These are phyloP conservation scores for Phoenicopterus ruber DNA, from an alignment of 2,113 vertebrate species.

Conservation along the genomic window DNA sequence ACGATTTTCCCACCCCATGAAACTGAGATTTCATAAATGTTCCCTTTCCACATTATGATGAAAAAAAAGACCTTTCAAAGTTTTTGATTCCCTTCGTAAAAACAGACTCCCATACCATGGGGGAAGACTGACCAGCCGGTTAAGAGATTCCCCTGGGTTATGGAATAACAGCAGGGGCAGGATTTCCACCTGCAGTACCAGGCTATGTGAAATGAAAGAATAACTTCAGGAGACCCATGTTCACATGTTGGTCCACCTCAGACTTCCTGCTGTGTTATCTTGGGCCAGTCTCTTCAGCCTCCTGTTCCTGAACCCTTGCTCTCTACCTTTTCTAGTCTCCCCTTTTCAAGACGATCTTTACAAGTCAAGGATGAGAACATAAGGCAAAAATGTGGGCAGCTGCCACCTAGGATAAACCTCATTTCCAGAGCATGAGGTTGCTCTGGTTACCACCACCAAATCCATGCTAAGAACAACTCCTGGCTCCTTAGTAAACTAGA, in stretches of 20 bases:
- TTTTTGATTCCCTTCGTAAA: not conserved
- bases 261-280: not conserved
- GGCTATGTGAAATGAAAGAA: not conserved
- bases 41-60: not conserved
- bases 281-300: not conserved
- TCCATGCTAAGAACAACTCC: not conserved
- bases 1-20: not conserved
- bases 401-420: not conserved
- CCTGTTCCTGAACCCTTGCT: not conserved
- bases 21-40: constrained; percentile 12
- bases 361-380: not conserved
- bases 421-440: not conserved
- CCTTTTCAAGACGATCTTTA: not conserved
- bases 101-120: not conserved
- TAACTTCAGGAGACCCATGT: not conserved
- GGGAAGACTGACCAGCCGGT: not conserved
- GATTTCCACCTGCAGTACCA: not conserved
- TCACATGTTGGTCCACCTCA: not conserved
- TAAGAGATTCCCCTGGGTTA: not conserved
- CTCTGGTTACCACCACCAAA: not conserved
- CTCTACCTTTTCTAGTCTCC: not conserved
- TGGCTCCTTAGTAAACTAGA: not conserved
- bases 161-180: not conserved
- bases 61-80: not conserved
- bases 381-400: not conserved